Percentiles rank a stretch among this genome's conserved stretches.
Evolutionary conservation across 2,113 vertebrate genomes (phyloP).

Genomic region (Myodes glareolus): DNA sequence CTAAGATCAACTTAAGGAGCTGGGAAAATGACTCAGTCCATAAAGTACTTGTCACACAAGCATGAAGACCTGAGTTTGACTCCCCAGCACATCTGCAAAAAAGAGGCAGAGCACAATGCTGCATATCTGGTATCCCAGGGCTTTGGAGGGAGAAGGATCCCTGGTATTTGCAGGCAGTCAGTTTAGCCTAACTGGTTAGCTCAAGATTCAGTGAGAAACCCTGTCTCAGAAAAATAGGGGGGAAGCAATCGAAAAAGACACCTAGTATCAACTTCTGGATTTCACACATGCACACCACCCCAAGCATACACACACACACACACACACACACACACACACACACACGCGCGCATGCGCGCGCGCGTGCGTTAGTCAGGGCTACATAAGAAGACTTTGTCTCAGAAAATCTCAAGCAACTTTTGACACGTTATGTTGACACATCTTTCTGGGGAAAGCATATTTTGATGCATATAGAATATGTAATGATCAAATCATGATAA

Average conservation of each 20-base stretch:
- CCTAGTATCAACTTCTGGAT: neutral
- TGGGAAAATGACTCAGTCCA: neutral
- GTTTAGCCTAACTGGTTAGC: neutral
- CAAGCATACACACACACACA: neutral
- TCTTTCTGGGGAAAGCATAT: neutral
- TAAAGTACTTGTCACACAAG: neutral
- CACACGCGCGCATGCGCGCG: neutral
- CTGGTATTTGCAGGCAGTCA: neutral
- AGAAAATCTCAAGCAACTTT: neutral
- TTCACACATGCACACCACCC: neutral
- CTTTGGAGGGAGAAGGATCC: neutral
- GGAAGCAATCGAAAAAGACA: neutral
- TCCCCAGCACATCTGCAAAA: neutral
- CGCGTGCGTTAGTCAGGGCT: neutral
- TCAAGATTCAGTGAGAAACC: neutral
- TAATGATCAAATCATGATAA: neutral
- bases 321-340: neutral
- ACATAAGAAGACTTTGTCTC: neutral
- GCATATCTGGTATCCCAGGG: neutral
- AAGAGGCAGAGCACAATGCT: neutral
- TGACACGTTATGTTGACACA: neutral
- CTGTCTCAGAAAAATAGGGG: neutral
- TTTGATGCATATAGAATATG: neutral
- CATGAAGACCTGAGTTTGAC: neutral
- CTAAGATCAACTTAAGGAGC: neutral